phyloP scores from a whole-genome alignment of 2,113 vertebrate species.

The Taurulus bubalis region DNA sequence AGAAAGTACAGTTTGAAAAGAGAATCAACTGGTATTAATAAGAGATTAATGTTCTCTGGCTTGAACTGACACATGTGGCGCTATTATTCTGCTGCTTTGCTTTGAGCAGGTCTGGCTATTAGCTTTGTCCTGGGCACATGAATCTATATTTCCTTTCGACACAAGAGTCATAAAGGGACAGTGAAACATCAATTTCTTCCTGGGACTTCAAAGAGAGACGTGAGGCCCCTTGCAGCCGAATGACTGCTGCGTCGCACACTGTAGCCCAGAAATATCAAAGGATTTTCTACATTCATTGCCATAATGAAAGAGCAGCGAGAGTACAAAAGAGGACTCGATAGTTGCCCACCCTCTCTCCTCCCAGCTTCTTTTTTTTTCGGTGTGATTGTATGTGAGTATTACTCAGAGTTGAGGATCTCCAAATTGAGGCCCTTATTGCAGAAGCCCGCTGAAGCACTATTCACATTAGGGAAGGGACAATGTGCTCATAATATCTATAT shows the following conservation, averaged over 20 bases:
- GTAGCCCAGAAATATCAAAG: constrained; percentile 73
- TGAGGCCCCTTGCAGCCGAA: constrained; percentile 59
- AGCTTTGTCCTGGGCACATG: constrained; percentile 70
- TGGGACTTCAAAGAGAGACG: constrained; percentile 74
- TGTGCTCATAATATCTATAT: constrained; percentile 80
- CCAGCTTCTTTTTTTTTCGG: constrained; percentile 70
- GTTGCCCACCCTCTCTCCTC: constrained; percentile 72
- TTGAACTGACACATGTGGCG: constrained; percentile 48
- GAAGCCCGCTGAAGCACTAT: constrained; percentile 63
- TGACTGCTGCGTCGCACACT: constrained; percentile 60
- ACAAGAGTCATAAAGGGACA: constrained; percentile 76
- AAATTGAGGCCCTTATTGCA: constrained; percentile 69
- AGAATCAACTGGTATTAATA: constrained; percentile 79
- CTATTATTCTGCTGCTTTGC: constrained; percentile 67
- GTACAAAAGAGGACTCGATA: constrained; percentile 75
- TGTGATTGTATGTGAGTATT: constrained; percentile 74
- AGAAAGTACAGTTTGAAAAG: constrained; percentile 66
- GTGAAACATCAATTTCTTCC: constrained; percentile 79
- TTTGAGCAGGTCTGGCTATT: constrained; percentile 69
- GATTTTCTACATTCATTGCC: constrained; percentile 73
- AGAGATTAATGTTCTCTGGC: constrained; percentile 77
- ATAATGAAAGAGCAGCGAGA: constrained; percentile 77
- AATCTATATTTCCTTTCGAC: constrained; percentile 78
- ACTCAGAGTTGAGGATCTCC: constrained; percentile 66
- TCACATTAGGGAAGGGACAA: constrained; percentile 74